Evolutionary conservation across 2,888 invertebrate genomes (phyloP).

Genomic region (Polydrusus cervinus): DNA sequence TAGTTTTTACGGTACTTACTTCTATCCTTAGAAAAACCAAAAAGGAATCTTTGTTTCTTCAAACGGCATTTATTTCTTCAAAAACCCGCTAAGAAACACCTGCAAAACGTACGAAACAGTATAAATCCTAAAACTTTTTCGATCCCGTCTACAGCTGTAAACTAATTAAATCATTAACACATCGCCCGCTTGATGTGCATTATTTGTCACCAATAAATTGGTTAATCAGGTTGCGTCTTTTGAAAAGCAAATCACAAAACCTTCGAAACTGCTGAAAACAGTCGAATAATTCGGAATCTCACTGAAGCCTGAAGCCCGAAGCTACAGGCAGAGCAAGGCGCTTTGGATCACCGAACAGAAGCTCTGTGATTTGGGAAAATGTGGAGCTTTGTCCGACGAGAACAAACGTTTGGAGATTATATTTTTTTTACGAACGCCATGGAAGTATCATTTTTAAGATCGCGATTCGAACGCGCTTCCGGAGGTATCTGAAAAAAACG

Average conservation of each 20-base stretch:
- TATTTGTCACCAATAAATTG: not conserved
- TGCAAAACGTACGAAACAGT: not conserved
- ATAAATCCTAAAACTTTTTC: not conserved
- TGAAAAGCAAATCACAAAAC: not conserved
- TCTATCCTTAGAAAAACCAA: too few species aligned
- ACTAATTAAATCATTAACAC: conserved; percentile 4
- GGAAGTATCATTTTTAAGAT: too few species aligned
- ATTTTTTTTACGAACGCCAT: too few species aligned
- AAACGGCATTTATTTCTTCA: too few species aligned
- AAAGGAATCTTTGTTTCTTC: too few species aligned
- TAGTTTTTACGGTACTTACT: too few species aligned
- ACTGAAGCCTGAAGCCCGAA: conserved; percentile 23
- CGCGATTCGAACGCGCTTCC: too few species aligned
- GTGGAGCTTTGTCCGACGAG: conserved; percentile 6
- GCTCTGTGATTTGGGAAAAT: conserved; percentile 21
- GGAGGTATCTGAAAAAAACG: too few species aligned
- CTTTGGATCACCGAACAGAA: conserved; percentile 22
- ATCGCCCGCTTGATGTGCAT: not conserved
- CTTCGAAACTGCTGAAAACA: conserved; percentile 9
- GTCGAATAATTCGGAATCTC: conserved; percentile 8
- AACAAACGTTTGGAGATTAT: conserved; percentile 1
- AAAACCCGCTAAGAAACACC: not conserved
- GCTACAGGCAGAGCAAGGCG: conserved; percentile 1
- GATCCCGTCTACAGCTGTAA: not conserved
- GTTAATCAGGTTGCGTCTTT: not conserved